These are phyloP conservation scores for Ceratosolen solmsi DNA, from an alignment of 1,140 invertebrate genomes.

Conservation along the genomic window DNA sequence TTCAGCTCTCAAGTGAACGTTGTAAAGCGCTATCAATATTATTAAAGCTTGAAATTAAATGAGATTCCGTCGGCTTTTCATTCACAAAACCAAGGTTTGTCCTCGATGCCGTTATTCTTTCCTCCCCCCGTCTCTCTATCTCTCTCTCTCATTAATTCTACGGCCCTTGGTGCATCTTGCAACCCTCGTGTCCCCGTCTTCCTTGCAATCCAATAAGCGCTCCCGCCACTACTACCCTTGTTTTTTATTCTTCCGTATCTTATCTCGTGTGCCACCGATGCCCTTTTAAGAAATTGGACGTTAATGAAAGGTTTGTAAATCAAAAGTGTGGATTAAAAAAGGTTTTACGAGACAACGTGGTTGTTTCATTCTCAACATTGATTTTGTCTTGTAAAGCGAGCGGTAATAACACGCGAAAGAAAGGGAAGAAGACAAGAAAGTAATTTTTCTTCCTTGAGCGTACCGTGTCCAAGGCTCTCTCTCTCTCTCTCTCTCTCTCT, in stretches of 20 bases:
- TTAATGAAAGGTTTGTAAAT: constrained; percentile 45
- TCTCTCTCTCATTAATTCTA: constrained; percentile 16
- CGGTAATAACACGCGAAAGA: background rate
- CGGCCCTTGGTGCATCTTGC: background rate
- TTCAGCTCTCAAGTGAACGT: constrained; percentile 8
- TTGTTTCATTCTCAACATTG: constrained; percentile 1
- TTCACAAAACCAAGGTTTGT: constrained; percentile 13
- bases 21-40: constrained; percentile 37
- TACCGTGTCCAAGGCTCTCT: background rate
- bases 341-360: background rate
- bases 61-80: constrained; percentile 34
- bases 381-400: background rate
- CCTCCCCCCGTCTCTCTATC: background rate
- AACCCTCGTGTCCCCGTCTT: background rate
- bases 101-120: constrained; percentile 3
- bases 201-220: constrained; percentile 32
- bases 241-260: background rate
- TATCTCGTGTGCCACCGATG: background rate
- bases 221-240: constrained; percentile 1
- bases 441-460: constrained; percentile 3
- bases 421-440: background rate
- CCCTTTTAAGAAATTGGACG: constrained; percentile 35
- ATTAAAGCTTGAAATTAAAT: constrained; percentile 46
- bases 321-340: constrained; percentile 19
- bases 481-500: background rate